These are phyloP conservation scores for Oreochromis tanganicae DNA, from an alignment of 2,113 vertebrate genomes.

Conservation along the genomic window DNA sequence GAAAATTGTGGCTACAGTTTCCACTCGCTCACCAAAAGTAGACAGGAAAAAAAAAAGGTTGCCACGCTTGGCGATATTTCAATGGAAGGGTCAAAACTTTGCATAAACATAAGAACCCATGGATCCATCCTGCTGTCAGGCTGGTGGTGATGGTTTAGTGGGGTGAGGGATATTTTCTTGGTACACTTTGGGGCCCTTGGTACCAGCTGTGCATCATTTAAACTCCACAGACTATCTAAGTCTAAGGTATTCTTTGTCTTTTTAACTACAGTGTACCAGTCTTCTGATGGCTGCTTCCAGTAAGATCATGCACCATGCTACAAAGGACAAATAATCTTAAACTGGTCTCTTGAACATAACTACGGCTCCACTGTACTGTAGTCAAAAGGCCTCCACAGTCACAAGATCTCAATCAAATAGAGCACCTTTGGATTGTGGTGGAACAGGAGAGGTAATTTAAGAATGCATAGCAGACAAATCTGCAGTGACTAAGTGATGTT, in stretches of 20 bases:
- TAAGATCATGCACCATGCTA: not conserved
- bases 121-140: not conserved
- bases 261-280: not conserved
- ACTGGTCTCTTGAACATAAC: not conserved
- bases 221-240: not conserved
- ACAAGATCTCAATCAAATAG: not conserved
- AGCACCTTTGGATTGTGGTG: not conserved
- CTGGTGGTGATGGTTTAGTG: not conserved
- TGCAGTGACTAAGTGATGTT: not conserved
- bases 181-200: not conserved
- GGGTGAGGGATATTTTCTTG: not conserved
- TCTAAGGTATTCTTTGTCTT: not conserved
- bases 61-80: not conserved
- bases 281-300: not conserved
- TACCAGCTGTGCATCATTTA: not conserved
- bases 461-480: not conserved
- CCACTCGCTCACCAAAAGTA: not conserved
- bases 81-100: not conserved
- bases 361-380: not conserved
- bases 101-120: not conserved
- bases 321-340: not conserved
- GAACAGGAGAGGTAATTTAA: not conserved
- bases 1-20: not conserved
- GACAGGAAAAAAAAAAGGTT: not conserved
- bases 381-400: not conserved